These are phyloP conservation scores for Arenicola marina DNA, from an alignment of 2,888 invertebrate genomes.

Conservation along the genomic window DNA sequence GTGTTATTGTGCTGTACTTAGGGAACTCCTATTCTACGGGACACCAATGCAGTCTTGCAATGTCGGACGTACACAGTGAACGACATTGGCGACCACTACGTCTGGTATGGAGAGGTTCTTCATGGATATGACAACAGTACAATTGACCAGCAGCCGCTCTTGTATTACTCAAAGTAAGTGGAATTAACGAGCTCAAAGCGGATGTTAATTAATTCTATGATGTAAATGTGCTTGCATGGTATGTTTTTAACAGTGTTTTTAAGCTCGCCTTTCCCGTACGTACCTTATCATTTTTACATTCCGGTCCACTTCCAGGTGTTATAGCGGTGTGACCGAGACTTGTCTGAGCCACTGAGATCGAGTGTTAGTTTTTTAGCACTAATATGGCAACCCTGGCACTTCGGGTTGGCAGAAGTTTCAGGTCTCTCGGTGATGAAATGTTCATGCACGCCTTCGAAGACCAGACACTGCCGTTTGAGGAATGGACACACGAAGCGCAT, in stretches of 20 bases:
- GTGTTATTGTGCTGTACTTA: constrained; percentile 46
- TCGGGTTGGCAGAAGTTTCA: constrained; percentile 51
- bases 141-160: constrained; percentile 44
- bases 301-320: no score
- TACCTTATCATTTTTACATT: no score
- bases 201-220: no score
- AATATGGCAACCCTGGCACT: no score
- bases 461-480: constrained; percentile 53
- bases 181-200: no score
- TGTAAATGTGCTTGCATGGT: no score
- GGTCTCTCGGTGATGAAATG: constrained; percentile 55
- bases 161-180: constrained; percentile 53
- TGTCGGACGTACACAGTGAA: constrained; percentile 49
- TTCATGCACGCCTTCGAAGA: constrained; percentile 58
- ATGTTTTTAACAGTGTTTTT: no score
- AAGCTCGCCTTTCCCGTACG: no score
- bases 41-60: constrained; percentile 49
- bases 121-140: constrained; percentile 39
- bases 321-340: no score
- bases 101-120: constrained; percentile 55
- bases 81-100: constrained; percentile 54
- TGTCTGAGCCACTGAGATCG: no score
- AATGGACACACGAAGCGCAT: constrained; percentile 59
- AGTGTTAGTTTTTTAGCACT: no score
- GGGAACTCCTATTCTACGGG: constrained; percentile 51